These are phyloP conservation scores for Abrostola tripartita DNA, from an alignment of 2,888 invertebrate species.

Conservation along the genomic window DNA sequence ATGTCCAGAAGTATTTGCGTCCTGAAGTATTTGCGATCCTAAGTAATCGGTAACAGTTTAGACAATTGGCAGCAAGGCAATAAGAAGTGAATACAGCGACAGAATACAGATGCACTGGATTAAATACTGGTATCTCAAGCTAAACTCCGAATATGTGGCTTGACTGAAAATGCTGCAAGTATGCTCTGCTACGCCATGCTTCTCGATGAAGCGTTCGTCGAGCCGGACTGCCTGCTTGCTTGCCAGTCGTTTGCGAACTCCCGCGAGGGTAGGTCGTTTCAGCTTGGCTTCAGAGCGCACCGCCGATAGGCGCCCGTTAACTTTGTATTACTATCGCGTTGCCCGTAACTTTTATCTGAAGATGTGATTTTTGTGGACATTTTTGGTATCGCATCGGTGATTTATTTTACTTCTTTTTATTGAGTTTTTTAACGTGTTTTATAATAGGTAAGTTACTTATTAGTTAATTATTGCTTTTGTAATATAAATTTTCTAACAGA, in stretches of 20 bases:
- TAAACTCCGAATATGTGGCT: constrained; percentile 37
- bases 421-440: constrained; percentile 23
- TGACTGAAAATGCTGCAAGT: constrained; percentile 44
- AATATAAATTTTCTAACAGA: no score
- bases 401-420: constrained; percentile 19
- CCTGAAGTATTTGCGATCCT: no score
- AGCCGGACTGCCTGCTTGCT: constrained; percentile 3
- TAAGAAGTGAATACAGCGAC: constrained; percentile 15
- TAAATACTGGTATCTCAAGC: constrained; percentile 20
- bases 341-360: constrained; percentile 46
- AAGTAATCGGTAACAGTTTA: no score
- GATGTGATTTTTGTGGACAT: constrained; percentile 54
- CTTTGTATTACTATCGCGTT: constrained; percentile 57
- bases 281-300: constrained; percentile 48
- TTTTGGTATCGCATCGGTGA: constrained; percentile 41
- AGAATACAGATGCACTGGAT: constrained; percentile 18
- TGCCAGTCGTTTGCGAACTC: constrained; percentile 60
- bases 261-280: constrained; percentile 54
- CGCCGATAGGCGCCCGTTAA: constrained; percentile 49
- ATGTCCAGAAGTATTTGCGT: no score
- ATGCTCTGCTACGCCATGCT: constrained; percentile 10
- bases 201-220: constrained; percentile 10
- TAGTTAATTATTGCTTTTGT: not conserved
- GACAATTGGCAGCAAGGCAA: not conserved
- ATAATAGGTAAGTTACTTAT: constrained; percentile 34